Percentiles rank a stretch among this genome's conserved stretches.
These are phyloP conservation scores for Trididemnum miniatum DNA, from an alignment of 23 tunicate species.

Conservation along the genomic window DNA sequence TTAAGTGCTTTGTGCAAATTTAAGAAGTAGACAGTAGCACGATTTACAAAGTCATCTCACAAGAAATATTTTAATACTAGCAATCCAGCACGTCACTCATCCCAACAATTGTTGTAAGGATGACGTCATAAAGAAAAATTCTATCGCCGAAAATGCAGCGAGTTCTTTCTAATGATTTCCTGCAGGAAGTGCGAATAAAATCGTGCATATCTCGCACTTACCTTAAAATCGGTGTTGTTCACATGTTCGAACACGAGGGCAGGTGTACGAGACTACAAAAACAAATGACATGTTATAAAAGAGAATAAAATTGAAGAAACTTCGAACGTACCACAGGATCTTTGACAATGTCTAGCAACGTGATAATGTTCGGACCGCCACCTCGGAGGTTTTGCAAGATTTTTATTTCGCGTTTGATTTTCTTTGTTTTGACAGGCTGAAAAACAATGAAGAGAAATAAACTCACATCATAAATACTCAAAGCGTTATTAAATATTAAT, in stretches of 20 bases:
- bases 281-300: background rate
- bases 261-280: slow-evolving; percentile 83
- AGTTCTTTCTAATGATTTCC: no score
- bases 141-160: no score
- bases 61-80: no score
- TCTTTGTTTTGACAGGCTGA: slow-evolving; percentile 95
- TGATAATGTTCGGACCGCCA: slow-evolving; percentile 93
- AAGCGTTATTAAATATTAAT: no score
- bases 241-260: slow-evolving; percentile 98
- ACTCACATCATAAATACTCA: background rate
- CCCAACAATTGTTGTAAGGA: no score
- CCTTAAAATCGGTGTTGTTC: slow-evolving; percentile 95
- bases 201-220: background rate
- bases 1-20: no score
- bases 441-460: background rate
- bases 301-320: background rate
- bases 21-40: no score
- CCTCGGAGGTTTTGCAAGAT: slow-evolving; percentile 91
- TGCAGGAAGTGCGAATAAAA: no score
- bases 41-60: no score
- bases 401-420: slow-evolving; percentile 92
- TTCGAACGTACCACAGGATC: slow-evolving; percentile 80
- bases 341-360: slow-evolving; percentile 91
- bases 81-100: no score
- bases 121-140: no score